Evolutionary conservation across 2,888 invertebrate species (phyloP), one percentile per base, ranked within the genome.

Genomic region (Phyllotreta cruciferae): DNA sequence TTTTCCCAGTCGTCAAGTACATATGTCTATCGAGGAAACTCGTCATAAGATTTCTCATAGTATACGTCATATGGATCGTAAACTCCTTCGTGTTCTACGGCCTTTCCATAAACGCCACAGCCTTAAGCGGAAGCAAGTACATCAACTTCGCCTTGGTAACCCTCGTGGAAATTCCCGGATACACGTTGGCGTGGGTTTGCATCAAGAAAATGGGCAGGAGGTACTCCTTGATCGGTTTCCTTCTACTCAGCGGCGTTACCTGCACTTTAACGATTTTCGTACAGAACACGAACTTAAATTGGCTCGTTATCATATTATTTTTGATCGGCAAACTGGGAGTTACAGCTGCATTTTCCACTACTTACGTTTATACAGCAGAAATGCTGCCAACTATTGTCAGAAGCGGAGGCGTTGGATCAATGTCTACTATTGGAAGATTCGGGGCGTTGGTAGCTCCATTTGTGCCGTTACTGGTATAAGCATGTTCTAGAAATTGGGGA

Each of bases 41-140:
- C n/a, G 39, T 84, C 1, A 52, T 81, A 4, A 76, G 86, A 60
- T 84, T 84, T 67, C 8, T 62, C 2, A 67, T 70, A 54, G 52
- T 68, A 6, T 66, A 69, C 41, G 54, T 66, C 63, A 77, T 70
- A 57, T 82, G 85, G 88, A 83, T 85, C 14, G 85, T 88, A 1
- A 88, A 87, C 74, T 86, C 88, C 0, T 87, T 89, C 64, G 87
- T 90, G 3, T 90, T 85, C 72, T 90, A 89, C 72, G 90, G 90
- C 0, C 79, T 90, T 35, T 88, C 88, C 0, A 79, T 90, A 24
- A 89, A 88, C 75, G 85, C 89, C 0, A 88, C 87, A 0, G 85
- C 84, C 53, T 82, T 90, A 63, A 86, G 86, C 61, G 89, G 89
- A 8, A 86, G 89, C 74, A 88, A 88, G 76, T 89, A 89, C 75